Evolutionary conservation across 2,888 invertebrate genomes (phyloP).

Genomic region (Aleiodes testaceus): DNA sequence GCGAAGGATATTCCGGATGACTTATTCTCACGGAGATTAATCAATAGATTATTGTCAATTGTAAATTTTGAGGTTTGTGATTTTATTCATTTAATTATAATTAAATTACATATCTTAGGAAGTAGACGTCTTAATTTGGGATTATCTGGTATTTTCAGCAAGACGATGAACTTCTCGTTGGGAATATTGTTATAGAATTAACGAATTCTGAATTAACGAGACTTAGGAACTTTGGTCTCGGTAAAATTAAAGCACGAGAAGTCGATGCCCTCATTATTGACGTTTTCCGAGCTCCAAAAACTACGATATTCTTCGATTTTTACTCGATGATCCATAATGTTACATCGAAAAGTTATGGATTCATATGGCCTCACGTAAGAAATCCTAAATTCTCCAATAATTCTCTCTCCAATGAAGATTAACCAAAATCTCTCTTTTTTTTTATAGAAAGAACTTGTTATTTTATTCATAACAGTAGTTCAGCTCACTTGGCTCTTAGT

Average conservation of each 20-base stretch:
- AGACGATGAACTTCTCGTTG: constrained; percentile 50
- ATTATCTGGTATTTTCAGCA: constrained; percentile 42
- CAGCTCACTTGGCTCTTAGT: constrained; percentile 47
- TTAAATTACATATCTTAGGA: neutral
- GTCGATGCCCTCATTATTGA: constrained; percentile 60
- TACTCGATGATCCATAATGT: neutral
- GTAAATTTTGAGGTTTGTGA: constrained; percentile 54
- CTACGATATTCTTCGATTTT: neutral
- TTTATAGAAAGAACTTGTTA: constrained; percentile 50
- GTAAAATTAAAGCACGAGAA: constrained; percentile 57
- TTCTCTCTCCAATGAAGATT: neutral
- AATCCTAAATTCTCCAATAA: neutral
- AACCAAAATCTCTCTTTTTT: constrained; percentile 15
- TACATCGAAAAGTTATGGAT: constrained; percentile 32
- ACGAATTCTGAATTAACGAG: constrained; percentile 56
- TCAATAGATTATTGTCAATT: constrained; percentile 60
- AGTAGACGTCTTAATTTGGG: too few relatives aligned
- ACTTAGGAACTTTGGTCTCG: constrained; percentile 56
- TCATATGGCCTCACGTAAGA: constrained; percentile 47
- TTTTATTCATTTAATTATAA: neutral
- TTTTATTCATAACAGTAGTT: constrained; percentile 40
- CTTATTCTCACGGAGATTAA: constrained; percentile 58
- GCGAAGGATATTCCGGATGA: constrained; percentile 50
- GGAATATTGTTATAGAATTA: constrained; percentile 55
- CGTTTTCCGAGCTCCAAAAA: constrained; percentile 51